phyloP scores from a whole-genome alignment of 2,797 vertebrate species.

The Zalophus californianus region DNA sequence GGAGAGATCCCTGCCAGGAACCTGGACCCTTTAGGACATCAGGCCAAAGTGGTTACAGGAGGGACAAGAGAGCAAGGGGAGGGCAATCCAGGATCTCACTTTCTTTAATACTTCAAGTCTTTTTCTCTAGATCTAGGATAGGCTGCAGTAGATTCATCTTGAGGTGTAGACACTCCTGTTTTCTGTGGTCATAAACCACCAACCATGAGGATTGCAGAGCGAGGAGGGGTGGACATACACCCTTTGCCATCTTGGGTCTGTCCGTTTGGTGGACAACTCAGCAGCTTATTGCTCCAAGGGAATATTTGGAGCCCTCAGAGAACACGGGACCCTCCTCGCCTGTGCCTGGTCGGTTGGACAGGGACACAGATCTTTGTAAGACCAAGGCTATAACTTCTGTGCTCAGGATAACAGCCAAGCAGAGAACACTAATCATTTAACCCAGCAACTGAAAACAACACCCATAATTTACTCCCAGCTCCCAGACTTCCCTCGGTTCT shows the following conservation, averaged over 20 bases:
- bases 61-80: neutral
- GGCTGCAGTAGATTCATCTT: neutral
- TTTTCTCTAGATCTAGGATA: neutral
- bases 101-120: neutral
- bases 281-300: neutral
- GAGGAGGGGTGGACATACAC: accelerated
- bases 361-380: neutral
- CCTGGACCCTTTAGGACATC: neutral
- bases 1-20: neutral
- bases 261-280: neutral
- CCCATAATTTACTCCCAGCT: neutral
- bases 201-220: neutral
- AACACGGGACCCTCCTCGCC: neutral
- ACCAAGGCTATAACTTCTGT: neutral
- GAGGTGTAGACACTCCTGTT: neutral
- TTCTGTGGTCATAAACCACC: neutral
- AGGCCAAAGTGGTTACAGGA: neutral
- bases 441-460: neutral
- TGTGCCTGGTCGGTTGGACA: neutral
- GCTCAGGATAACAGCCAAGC: neutral
- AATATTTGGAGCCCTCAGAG: neutral
- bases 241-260: neutral
- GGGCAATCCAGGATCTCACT: neutral
- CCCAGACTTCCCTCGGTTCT: conserved; percentile 8
- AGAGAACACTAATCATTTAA: conserved; percentile 7